Evolutionary conservation across 2,888 invertebrate species (phyloP).

Genomic region (Cinara cedri): DNA sequence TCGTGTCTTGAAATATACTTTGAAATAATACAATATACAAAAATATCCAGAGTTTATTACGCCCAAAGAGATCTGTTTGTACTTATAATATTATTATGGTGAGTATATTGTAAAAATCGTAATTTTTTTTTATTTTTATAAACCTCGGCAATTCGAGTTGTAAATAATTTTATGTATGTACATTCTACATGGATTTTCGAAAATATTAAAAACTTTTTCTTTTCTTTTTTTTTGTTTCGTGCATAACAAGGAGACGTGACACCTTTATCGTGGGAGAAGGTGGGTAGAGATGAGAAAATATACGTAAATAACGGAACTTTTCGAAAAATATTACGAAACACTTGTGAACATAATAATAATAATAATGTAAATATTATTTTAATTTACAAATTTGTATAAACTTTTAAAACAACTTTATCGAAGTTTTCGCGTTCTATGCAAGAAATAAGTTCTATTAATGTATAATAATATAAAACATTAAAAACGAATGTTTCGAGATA

Average conservation of each 20-base stretch:
- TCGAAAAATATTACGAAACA: neutral
- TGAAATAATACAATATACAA: too few species aligned
- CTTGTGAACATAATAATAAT: neutral
- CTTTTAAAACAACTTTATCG: conserved; percentile 27
- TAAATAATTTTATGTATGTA: too few species aligned
- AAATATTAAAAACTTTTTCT: too few species aligned
- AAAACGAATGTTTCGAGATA: neutral
- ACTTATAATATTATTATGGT: too few species aligned
- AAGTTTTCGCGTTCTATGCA: conserved; percentile 1
- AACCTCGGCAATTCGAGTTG: too few species aligned
- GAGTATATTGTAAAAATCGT: too few species aligned
- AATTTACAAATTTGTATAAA: conserved; percentile 27
- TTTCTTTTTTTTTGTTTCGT: conserved; percentile 4
- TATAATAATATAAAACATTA: neutral
- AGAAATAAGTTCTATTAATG: conserved; percentile 10
- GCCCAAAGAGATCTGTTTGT: too few species aligned
- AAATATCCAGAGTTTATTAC: too few species aligned
- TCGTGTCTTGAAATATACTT: too few species aligned
- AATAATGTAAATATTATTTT: neutral
- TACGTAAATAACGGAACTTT: conserved; percentile 10
- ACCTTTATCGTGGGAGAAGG: neutral
- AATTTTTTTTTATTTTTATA: too few species aligned
- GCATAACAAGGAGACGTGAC: neutral
- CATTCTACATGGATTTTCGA: too few species aligned
- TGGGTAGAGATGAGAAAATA: neutral